Conservation (phyloP, 2,888 invertebrate species). For the Cepaea hortensis region DNA sequence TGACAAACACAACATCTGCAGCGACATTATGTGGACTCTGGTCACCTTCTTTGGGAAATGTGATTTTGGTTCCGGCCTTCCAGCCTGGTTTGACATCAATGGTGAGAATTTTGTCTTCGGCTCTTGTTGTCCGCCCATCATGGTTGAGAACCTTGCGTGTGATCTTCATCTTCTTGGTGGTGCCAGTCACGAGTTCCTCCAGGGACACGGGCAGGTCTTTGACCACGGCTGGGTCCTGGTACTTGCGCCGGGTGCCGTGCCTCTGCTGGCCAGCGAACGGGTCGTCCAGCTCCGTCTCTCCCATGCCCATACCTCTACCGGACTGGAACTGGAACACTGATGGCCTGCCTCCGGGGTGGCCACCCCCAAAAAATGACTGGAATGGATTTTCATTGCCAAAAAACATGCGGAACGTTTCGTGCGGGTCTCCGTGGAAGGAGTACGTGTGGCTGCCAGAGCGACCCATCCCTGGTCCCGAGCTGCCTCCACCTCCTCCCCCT, state of each 20-base stretch:
- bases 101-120: conserved; percentile 94
- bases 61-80: conserved; percentile 98
- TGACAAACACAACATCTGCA: conserved; percentile 97
- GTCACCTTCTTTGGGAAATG: conserved; percentile 97
- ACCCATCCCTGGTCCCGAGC: conserved; percentile 15
- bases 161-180: conserved; percentile 99
- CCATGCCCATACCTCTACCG: conserved; percentile 49
- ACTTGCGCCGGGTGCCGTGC: conserved; percentile 57
- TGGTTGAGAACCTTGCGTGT: conserved; percentile 82
- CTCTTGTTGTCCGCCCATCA: conserved; percentile 86
- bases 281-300: conserved; percentile 73
- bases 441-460: conserved; percentile 81
- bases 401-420: conserved; percentile 97
- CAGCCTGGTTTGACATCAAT: conserved; percentile 97
- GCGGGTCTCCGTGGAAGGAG: conserved; percentile 91
- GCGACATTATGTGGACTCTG: conserved; percentile 94
- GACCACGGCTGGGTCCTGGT: conserved; percentile 74
- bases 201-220: conserved; percentile 92
- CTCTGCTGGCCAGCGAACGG: conserved; percentile 55
- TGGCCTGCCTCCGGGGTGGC: conserved; percentile 46
- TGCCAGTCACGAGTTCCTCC: conserved; percentile 94
- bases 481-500: conserved; percentile 21
- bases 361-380: conserved; percentile 57
- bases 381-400: conserved; percentile 95
- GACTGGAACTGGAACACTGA: conserved; percentile 56